Conservation (phyloP, 2,797 vertebrate species). For the Orientallactaga sibirica region DNA sequence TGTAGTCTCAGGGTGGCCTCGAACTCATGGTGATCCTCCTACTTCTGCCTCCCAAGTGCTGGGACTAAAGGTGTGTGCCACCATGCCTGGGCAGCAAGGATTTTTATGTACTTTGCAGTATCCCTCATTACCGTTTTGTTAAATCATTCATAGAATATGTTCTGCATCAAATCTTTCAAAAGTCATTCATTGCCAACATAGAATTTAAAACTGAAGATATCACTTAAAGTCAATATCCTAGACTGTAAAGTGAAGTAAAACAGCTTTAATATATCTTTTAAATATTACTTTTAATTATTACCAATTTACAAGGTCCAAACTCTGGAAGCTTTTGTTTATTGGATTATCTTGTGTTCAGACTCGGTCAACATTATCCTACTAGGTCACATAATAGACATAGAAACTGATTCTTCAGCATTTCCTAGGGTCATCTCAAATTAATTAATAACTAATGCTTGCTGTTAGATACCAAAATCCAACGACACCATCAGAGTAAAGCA, state of each 20-base stretch:
- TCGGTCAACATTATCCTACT: neutral
- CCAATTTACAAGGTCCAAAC: neutral
- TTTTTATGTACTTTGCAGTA: slow-evolving; percentile 76
- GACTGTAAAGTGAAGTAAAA: slow-evolving; percentile 57
- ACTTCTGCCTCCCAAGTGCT: too few species aligned
- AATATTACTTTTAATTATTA: too few species aligned
- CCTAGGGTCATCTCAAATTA: slow-evolving; percentile 57
- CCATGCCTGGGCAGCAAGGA: too few species aligned
- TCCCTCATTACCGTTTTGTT: slow-evolving; percentile 69
- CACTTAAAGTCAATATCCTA: slow-evolving; percentile 64
- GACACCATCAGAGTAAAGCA: slow-evolving; percentile 8
- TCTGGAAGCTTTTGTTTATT: slow-evolving; percentile 42
- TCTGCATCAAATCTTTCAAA: slow-evolving; percentile 71
- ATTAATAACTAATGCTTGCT: slow-evolving; percentile 54
- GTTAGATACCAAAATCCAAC: slow-evolving; percentile 34
- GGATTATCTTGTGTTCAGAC: neutral
- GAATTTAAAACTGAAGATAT: slow-evolving; percentile 57
- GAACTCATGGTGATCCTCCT: too few species aligned
- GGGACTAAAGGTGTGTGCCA: too few species aligned
- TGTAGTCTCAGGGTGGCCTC: too few species aligned
- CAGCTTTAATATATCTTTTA: slow-evolving; percentile 34
- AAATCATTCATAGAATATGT: slow-evolving; percentile 64
- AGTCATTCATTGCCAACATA: slow-evolving; percentile 65
- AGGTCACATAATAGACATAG: neutral
- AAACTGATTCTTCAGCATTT: slow-evolving; percentile 51